Percentiles rank a stretch among this genome's conserved stretches.
phyloP scores from a whole-genome alignment of 2,113 vertebrate genomes.

The Leptobrachium ailaonicum region DNA sequence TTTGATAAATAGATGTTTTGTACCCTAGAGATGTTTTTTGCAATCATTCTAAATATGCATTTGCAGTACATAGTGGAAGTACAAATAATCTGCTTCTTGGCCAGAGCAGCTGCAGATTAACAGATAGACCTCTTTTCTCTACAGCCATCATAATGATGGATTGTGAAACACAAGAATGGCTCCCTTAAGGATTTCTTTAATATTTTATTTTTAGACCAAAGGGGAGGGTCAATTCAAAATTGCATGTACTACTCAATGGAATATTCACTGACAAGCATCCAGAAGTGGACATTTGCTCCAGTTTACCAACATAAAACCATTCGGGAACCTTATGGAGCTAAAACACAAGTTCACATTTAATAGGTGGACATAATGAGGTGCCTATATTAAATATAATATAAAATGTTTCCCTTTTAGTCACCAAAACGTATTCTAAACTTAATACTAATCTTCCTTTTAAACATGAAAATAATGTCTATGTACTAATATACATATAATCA shows the following conservation, averaged over 20 bases:
- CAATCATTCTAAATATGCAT: conserved; percentile 44
- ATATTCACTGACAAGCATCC: conserved; percentile 24
- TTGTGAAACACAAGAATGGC: conserved; percentile 42
- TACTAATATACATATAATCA: too few relatives aligned
- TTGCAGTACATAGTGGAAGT: conserved; percentile 45
- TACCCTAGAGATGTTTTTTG: conserved; percentile 36
- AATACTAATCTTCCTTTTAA: too few relatives aligned
- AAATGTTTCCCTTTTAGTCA: too few relatives aligned
- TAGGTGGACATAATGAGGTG: too few relatives aligned
- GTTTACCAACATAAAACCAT: background rate
- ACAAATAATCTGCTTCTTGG: conserved; percentile 47
- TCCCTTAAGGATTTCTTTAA: conserved; percentile 45
- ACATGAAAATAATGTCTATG: too few relatives aligned
- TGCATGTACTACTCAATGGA: background rate
- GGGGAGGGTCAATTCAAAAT: conserved; percentile 34
- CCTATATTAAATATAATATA: too few relatives aligned
- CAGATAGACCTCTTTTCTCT: conserved; percentile 45
- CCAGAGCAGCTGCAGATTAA: conserved; percentile 47
- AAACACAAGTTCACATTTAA: too few relatives aligned
- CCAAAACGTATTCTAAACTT: too few relatives aligned
- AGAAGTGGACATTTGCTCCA: conserved; percentile 33
- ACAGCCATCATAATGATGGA: conserved; percentile 50
- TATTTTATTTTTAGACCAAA: conserved; percentile 49
- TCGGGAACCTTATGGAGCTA: too few relatives aligned
- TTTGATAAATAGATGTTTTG: conserved; percentile 44